Evolutionary conservation across 2,797 vertebrate species (phyloP), one percentile per base, ranked within the genome.

Genomic region (Nyctibius grandis): DNA sequence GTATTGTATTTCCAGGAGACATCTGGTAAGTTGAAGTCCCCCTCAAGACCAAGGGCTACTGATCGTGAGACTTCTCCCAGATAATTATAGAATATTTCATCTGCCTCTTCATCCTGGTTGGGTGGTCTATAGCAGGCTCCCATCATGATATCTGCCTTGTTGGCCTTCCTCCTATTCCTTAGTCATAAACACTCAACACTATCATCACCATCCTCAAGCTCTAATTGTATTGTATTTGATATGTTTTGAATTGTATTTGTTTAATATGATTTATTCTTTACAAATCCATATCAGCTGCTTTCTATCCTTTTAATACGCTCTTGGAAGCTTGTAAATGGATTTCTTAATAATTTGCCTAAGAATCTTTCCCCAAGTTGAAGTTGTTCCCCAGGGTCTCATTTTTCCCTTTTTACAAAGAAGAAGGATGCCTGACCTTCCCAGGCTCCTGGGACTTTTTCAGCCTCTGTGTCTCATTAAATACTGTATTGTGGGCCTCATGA

Each of bases 211-310:
- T n/a, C n/a, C n/a, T n/a, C n/a, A n/a, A n/a, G n/a, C n/a, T n/a
- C n/a, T n/a, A n/a, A n/a, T n/a, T n/a, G n/a, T n/a, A n/a, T n/a
- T n/a, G n/a, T n/a, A n/a, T n/a, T n/a, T n/a, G n/a, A n/a, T n/a
- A n/a, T n/a, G n/a, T n/a, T n/a, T n/a, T n/a, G n/a, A n/a, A n/a
- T 14, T 31, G 4, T 40, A 31, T 63, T 1, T 1, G 19, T 59
- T 64, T 59, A 40, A 42, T 33, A 40, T 7, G 12, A 68, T 68
- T 80, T 59, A 18, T 63, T 89, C 34, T 48, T 76, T 36, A 73
- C 23, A 63, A 80, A 67, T 48, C 20, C 10, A 5, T 59, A 84
- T 15, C 22, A 40, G 5, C 40, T 76, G 11, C 11, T 89, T 87
- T 68, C 31, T 38, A 23, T 64, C 17, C 25, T 79, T 79, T 31